Evolutionary conservation across 1,140 invertebrate species (phyloP).

Genomic region (Subanguina moxae): DNA sequence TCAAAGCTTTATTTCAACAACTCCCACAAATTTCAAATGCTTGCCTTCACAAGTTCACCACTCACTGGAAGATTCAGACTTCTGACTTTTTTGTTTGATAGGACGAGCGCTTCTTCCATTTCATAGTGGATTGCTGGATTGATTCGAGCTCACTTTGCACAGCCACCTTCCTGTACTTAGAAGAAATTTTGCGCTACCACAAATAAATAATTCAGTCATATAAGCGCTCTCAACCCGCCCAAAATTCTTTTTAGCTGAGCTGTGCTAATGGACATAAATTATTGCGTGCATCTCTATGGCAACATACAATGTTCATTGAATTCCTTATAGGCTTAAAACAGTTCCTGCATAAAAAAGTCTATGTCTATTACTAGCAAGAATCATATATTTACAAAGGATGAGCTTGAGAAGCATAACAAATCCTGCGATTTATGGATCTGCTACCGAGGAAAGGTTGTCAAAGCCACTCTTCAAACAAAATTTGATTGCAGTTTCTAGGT

Average conservation of each 20-base stretch:
- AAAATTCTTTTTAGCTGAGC: too few species aligned
- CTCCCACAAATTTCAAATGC: not conserved
- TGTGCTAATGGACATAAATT: too few species aligned
- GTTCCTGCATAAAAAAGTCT: too few species aligned
- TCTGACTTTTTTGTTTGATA: too few species aligned
- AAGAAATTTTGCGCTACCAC: not conserved
- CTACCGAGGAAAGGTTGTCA: not conserved
- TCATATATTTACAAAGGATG: slow-evolving; percentile 2
- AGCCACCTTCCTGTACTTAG: not conserved
- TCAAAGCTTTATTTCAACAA: not conserved
- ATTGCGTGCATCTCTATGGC: too few species aligned
- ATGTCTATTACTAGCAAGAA: too few species aligned
- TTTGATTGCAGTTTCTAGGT: not conserved
- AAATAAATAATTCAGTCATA: not conserved
- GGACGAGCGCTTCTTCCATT: not conserved
- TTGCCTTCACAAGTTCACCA: too few species aligned
- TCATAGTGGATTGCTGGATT: not conserved
- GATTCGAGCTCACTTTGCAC: too few species aligned
- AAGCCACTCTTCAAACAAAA: not conserved
- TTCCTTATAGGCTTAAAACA: too few species aligned
- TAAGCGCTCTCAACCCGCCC: not conserved
- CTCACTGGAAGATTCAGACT: too few species aligned
- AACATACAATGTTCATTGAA: too few species aligned
- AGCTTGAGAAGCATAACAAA: not conserved
- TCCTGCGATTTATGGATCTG: not conserved